These are phyloP conservation scores for Gymnoscelis rufifasciata DNA, from an alignment of 2,888 invertebrate genomes.

Conservation along the genomic window DNA sequence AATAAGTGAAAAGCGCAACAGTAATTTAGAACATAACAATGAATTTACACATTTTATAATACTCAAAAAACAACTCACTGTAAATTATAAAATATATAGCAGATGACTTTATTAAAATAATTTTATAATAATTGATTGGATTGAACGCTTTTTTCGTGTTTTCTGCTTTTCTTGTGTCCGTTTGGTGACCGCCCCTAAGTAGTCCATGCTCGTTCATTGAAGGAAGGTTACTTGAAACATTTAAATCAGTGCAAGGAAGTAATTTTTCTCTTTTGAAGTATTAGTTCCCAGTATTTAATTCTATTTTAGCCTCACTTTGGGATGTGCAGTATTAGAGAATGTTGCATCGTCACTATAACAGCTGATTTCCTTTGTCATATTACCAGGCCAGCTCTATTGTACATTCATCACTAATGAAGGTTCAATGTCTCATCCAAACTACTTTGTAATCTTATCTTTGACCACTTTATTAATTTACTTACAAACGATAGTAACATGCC, in stretches of 20 bases:
- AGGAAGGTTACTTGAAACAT: constrained; percentile 3
- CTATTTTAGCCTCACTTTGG: constrained; percentile 76
- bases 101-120: constrained; percentile 65
- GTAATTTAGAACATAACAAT: constrained; percentile 35
- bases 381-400: constrained; percentile 78
- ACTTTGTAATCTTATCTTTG: constrained; percentile 36
- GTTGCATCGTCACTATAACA: constrained; percentile 78
- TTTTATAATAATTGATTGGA: constrained; percentile 76
- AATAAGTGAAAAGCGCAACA: constrained; percentile 53
- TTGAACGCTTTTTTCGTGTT: constrained; percentile 80
- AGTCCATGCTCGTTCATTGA: constrained; percentile 78
- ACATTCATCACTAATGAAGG: constrained; percentile 74
- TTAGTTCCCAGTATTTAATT: constrained; percentile 65
- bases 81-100: constrained; percentile 57
- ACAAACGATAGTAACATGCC: constrained; percentile 15
- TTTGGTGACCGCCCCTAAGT: constrained; percentile 78
- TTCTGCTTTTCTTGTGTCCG: constrained; percentile 81
- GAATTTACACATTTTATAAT: constrained; percentile 54
- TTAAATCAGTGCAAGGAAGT: constrained; percentile 44
- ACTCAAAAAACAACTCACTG: constrained; percentile 78
- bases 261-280: constrained; percentile 71
- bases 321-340: constrained; percentile 78
- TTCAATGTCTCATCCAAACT: constrained; percentile 64
- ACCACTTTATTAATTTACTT: neutral
- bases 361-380: constrained; percentile 75